These are phyloP conservation scores for Catocala nupta DNA, from an alignment of 2,888 invertebrate species.

Conservation along the genomic window DNA sequence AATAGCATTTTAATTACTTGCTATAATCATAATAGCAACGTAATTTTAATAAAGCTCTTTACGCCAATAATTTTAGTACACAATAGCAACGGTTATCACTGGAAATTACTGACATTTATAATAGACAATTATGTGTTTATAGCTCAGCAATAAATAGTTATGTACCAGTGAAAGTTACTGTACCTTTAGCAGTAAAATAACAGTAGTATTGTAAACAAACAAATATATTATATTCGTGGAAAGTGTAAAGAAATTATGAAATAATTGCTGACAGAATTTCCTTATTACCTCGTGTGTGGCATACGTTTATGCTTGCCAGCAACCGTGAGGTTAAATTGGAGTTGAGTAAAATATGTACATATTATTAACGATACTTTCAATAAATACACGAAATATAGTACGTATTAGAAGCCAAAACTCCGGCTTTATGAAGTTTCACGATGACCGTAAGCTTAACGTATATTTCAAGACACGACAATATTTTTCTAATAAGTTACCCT, in stretches of 20 bases:
- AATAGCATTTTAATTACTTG: too few species aligned
- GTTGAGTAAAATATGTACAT: too few species aligned
- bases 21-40: neutral
- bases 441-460: too few species aligned
- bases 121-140: neutral
- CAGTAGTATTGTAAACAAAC: neutral
- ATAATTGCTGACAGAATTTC: neutral
- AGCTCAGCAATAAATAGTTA: neutral
- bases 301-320: too few species aligned
- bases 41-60: neutral
- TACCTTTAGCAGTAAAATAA: neutral
- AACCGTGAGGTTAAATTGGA: too few species aligned
- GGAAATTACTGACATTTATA: neutral
- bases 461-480: too few species aligned
- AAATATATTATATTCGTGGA: neutral
- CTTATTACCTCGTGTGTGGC: too few species aligned
- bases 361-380: too few species aligned
- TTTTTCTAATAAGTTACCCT: too few species aligned
- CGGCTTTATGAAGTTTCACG: too few species aligned
- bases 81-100: neutral
- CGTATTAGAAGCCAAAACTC: too few species aligned
- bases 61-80: neutral
- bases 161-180: slow-evolving; percentile 1
- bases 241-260: neutral
- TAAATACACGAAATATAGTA: too few species aligned